Conservation (phyloP, 1,140 invertebrate genomes). For the Lerema accius region DNA sequence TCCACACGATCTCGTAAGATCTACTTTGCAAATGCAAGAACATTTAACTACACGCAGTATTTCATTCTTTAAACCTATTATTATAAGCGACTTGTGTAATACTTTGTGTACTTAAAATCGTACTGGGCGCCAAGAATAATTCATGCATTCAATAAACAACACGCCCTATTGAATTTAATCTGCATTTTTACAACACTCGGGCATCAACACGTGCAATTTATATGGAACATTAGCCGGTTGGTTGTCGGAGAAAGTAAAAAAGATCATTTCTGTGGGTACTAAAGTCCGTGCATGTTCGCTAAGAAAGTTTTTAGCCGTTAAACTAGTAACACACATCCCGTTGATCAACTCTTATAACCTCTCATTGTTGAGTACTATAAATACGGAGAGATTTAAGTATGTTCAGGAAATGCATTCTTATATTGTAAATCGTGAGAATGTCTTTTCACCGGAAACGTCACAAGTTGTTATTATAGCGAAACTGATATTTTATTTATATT, state of each 20-base stretch:
- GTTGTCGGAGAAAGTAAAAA: conserved; percentile 23
- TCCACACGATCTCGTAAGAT: neutral
- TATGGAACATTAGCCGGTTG: conserved; percentile 10
- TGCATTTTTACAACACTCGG: conserved; percentile 5
- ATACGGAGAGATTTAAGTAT: too few species aligned
- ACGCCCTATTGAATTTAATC: neutral
- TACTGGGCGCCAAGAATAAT: neutral
- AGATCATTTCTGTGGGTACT: conserved; percentile 22
- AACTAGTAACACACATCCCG: conserved; percentile 28
- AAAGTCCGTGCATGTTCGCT: conserved; percentile 24
- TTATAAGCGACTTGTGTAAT: neutral
- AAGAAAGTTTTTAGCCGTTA: conserved; percentile 33
- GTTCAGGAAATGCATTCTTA: too few species aligned
- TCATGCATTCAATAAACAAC: neutral
- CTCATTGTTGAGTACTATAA: conserved; percentile 4
- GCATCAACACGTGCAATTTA: conserved; percentile 14
- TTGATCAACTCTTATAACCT: conserved; percentile 17
- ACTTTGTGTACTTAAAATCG: neutral
- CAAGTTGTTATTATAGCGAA: too few species aligned
- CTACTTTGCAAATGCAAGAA: neutral
- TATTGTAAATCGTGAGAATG: too few species aligned
- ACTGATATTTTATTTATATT: too few species aligned
- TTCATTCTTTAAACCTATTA: neutral
- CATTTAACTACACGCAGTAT: neutral
- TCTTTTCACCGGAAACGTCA: too few species aligned